Evolutionary conservation across 2,113 vertebrate species (phyloP).

Genomic region (Erpornis zantholeuca): DNA sequence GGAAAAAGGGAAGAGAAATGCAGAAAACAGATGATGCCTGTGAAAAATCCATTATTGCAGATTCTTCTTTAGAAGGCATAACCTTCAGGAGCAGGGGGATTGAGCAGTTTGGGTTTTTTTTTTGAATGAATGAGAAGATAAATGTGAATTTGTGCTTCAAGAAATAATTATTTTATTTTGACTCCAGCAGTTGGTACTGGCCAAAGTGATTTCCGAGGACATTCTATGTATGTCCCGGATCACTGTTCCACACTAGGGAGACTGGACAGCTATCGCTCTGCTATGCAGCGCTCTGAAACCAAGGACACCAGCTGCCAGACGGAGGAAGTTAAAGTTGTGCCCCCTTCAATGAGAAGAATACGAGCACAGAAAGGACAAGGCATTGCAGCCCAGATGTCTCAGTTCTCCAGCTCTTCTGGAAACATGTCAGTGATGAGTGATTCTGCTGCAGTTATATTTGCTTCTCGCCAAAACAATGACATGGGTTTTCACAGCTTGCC

Average conservation of each 20-base stretch:
- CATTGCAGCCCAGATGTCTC: conserved; percentile 93
- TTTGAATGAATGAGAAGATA: background rate
- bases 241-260: conserved; percentile 86
- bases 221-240: conserved; percentile 85
- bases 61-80: conserved; percentile 8
- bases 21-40: background rate
- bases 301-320: conserved; percentile 95
- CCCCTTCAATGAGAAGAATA: conserved; percentile 93
- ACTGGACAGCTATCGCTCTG: conserved; percentile 75
- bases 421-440: conserved; percentile 87
- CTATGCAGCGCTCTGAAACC: conserved; percentile 76
- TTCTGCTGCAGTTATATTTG: conserved; percentile 74
- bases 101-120: background rate
- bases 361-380: conserved; percentile 92
- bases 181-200: conserved; percentile 74
- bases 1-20: conserved; percentile 25
- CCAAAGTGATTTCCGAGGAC: conserved; percentile 80
- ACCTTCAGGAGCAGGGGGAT: background rate
- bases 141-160: background rate
- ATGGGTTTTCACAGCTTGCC: conserved; percentile 91
- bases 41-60: conserved; percentile 5
- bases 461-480: conserved; percentile 73
- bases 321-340: conserved; percentile 88
- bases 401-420: conserved; percentile 86
- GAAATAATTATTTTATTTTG: conserved; percentile 67